Evolutionary conservation across 2,113 vertebrate species (phyloP).

Genomic region (Tichodroma muraria): DNA sequence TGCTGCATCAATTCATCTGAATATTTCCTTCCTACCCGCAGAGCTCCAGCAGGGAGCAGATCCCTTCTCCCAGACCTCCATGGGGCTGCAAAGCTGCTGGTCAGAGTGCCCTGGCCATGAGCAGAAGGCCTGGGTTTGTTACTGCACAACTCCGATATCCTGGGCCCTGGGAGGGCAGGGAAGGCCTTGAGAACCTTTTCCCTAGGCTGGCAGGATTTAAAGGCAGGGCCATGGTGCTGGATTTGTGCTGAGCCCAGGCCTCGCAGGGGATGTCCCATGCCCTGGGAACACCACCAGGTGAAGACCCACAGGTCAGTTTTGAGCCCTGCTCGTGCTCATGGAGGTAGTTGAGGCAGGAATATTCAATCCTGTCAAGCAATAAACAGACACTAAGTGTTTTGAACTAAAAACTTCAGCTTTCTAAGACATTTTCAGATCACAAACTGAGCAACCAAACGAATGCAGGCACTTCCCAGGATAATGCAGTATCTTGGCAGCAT

Average conservation of each 20-base stretch:
- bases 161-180: neutral
- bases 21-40: neutral
- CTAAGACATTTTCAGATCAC: neutral
- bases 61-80: neutral
- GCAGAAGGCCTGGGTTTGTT: neutral
- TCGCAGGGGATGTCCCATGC: neutral
- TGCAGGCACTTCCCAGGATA: conserved; percentile 10
- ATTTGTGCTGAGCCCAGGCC: neutral
- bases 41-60: neutral
- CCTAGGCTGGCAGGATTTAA: neutral
- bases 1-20: neutral
- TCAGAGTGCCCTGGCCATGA: neutral
- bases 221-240: neutral
- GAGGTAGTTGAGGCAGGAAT: neutral
- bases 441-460: neutral
- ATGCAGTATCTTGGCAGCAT: conserved; percentile 53
- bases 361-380: neutral
- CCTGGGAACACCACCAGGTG: neutral
- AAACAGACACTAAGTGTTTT: neutral
- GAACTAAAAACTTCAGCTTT: neutral
- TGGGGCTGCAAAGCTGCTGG: neutral
- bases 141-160: neutral
- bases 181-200: neutral
- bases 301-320: neutral
- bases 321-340: neutral